Conservation (phyloP, 2,888 invertebrate genomes). For the Ennomos fuscantarius region DNA sequence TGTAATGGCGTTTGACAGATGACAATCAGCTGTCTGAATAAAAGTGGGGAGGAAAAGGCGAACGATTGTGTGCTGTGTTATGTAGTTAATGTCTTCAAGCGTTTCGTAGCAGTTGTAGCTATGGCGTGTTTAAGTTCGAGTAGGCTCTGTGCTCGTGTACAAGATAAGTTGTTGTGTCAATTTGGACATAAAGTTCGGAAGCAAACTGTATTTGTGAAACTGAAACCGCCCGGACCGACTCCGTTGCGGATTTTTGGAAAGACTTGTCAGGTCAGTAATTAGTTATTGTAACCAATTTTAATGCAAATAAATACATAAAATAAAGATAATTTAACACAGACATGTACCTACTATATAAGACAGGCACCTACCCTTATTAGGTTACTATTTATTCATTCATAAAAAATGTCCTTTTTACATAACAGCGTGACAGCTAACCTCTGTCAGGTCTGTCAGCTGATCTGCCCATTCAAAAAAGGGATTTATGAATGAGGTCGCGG, state of each 20-base stretch:
- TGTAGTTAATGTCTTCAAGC: conserved; percentile 84
- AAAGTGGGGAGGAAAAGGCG: conserved; percentile 81
- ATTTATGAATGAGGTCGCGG: conserved; percentile 38
- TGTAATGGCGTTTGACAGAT: conserved; percentile 57
- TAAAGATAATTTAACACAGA: background rate
- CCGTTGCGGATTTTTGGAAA: conserved; percentile 83
- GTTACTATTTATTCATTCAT: conserved; percentile 29
- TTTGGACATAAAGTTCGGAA: conserved; percentile 89
- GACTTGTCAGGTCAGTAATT: conserved; percentile 76
- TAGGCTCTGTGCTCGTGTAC: conserved; percentile 92
- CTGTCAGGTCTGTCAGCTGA: conserved; percentile 59
- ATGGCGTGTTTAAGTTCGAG: conserved; percentile 94
- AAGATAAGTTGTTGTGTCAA: conserved; percentile 92
- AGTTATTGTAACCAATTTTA: conserved; percentile 19
- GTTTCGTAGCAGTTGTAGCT: conserved; percentile 90
- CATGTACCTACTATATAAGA: too few relatives aligned
- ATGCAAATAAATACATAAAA: conserved; percentile 5
- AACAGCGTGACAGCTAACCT: conserved; percentile 60
- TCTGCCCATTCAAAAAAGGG: conserved; percentile 40
- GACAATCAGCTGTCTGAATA: conserved; percentile 81
- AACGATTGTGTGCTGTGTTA: conserved; percentile 72
- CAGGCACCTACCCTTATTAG: conserved; percentile 18
- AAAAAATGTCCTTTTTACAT: conserved; percentile 52
- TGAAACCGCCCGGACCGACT: conserved; percentile 87
- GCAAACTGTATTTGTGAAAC: conserved; percentile 89